A percentile compares a stretch with the other conserved stretches of the same genome.
Evolutionary conservation across 2,888 invertebrate genomes (phyloP).

Genomic region (Monoplex corrugatus): DNA sequence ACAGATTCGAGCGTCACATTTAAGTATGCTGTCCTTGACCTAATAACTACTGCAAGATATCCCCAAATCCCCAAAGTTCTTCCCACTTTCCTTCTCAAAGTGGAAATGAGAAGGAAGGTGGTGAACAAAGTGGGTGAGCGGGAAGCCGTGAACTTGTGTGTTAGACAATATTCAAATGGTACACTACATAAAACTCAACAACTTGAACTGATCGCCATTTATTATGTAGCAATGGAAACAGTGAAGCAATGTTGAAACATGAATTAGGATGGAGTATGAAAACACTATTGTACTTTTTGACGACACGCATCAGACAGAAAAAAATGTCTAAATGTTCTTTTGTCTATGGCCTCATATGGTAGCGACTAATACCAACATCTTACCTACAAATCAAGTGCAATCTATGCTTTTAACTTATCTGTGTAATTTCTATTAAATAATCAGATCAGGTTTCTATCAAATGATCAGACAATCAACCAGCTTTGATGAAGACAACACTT

Average conservation of each 20-base stretch:
- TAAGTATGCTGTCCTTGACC: not conserved
- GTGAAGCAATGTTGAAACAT: not conserved
- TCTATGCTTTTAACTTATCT: not conserved
- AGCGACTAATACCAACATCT: not conserved
- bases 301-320: conserved; percentile 1
- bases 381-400: not conserved
- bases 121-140: not conserved
- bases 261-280: not conserved
- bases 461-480: not conserved
- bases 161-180: conserved; percentile 16
- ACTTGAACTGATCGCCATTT: not conserved
- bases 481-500: conserved; percentile 20
- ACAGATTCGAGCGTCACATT: conserved; percentile 39
- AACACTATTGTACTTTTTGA: not conserved
- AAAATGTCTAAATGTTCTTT: not conserved
- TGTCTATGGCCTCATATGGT: conserved; percentile 5
- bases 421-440: not conserved
- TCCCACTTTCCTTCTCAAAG: not conserved
- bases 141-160: conserved; percentile 7
- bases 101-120: not conserved
- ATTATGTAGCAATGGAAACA: not conserved
- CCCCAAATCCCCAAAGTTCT: not conserved
- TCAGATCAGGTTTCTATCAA: too few species aligned
- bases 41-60: not conserved
- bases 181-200: conserved; percentile 23